Percentiles rank a stretch among this genome's conserved stretches.
Conservation (phyloP, 2,113 vertebrate species). For the Mustela lutreola region DNA sequence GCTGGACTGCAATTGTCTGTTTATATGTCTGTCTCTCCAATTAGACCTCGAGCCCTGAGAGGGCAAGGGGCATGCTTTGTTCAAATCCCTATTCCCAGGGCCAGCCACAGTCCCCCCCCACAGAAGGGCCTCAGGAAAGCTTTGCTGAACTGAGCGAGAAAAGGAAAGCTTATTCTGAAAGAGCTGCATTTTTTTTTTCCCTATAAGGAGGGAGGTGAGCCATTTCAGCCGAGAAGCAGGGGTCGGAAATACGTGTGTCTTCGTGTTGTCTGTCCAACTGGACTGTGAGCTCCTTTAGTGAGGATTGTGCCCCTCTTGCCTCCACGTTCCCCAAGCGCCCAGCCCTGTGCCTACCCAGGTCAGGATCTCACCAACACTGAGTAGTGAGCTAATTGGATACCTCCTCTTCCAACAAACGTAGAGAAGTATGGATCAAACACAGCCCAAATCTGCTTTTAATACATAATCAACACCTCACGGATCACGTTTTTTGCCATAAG, state of each 20-base stretch:
- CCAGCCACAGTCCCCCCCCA: background rate
- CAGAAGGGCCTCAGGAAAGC: constrained; percentile 53
- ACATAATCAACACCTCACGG: background rate
- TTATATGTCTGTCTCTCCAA: constrained; percentile 76
- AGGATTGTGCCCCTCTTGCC: background rate
- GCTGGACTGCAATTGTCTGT: constrained; percentile 62
- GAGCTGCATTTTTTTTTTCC: constrained; percentile 18
- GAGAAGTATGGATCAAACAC: background rate
- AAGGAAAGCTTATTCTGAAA: background rate
- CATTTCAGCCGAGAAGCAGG: background rate
- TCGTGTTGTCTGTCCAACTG: background rate
- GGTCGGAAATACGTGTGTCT: background rate
- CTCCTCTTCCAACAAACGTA: background rate
- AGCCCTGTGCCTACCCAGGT: background rate
- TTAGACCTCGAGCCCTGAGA: constrained; percentile 50
- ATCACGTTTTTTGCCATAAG: background rate
- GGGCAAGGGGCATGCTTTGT: constrained; percentile 60
- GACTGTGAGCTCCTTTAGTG: background rate
- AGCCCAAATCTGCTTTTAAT: background rate
- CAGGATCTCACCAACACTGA: background rate
- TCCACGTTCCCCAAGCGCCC: background rate
- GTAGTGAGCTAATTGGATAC: background rate
- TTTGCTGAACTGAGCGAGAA: background rate
- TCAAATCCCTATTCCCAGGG: constrained; percentile 51
- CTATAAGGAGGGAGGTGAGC: background rate